Evolutionary conservation across 1,140 invertebrate genomes (phyloP), one percentile per base, ranked within the genome.

Genomic region (Drosophila lacteicornis): DNA sequence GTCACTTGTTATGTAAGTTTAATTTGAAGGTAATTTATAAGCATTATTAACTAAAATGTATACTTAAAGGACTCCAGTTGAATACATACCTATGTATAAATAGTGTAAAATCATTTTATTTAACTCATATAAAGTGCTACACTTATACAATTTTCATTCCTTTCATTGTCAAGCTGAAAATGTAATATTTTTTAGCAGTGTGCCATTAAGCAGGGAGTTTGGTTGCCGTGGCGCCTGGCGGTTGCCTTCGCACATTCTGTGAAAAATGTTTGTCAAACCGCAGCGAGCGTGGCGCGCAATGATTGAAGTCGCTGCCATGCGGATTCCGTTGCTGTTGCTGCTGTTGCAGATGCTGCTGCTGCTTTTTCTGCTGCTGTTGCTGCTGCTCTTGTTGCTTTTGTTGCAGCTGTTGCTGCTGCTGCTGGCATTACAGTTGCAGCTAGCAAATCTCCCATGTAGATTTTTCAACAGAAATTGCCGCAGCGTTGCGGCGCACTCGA

Each of bases 221-320:
- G 60, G 46, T 60, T 56, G 49, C 19, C 27, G n/a, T 38, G 56
- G 49, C 59, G 56, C 15, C 86, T 73, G 60, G 49, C 51, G 63
- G 47, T 86, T 81, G 57, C 70, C 67, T 79, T 86, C 75, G 66
- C 75, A 87, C 83, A 83, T 86, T 79, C 84, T 83, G 80, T 87
- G 84, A 87, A 87, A 87, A 87, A 87, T 87, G 84, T 87, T 87
- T 87, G 84, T 87, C 85, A 87, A 87, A 87, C 84, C 84, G 84
- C 84, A 87, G 78, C 70, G 80, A 87, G 83, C 84, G 84, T 83
- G 75, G 83, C 74, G 74, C 78, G 66, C 85, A 87, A 87, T 87
- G 84, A 87, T 87, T 87, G 84, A 87, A 87, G 85, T 82, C 85
- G 77, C 87, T 87, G 83, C 83, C 75, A 69, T 58, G 84, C 51